Evolutionary conservation across 2,113 vertebrate species (phyloP).

Genomic region (Eonycteris spelaea): DNA sequence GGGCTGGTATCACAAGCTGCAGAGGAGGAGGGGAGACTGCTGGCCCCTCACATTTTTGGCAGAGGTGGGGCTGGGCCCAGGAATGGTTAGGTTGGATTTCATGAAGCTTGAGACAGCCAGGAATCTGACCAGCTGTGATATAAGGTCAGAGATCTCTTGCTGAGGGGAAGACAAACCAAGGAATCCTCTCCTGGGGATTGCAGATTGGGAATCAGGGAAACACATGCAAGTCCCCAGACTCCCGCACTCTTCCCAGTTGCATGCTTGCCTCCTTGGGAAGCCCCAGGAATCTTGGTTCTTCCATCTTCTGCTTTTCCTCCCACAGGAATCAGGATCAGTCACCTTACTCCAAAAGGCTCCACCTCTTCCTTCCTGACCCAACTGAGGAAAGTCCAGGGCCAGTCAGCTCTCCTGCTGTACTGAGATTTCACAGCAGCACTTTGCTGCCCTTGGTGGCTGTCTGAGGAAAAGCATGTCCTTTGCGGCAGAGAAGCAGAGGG

Average conservation of each 20-base stretch:
- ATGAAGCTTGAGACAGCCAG: background rate
- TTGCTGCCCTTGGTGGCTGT: constrained; percentile 41
- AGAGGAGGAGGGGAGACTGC: background rate
- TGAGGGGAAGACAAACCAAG: background rate
- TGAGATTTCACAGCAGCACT: background rate
- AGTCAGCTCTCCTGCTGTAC: rapidly evolving
- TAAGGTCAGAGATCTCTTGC: background rate
- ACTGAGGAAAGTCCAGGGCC: background rate
- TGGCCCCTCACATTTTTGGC: constrained; percentile 41
- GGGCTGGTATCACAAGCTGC: background rate
- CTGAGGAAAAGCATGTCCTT: background rate
- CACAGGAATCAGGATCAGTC: background rate
- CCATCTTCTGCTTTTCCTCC: background rate
- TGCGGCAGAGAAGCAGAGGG: background rate
- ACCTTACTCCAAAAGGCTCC: background rate
- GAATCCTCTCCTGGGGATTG: background rate
- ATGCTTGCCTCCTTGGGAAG: background rate
- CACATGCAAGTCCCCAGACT: background rate
- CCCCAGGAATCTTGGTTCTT: background rate
- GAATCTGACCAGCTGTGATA: background rate
- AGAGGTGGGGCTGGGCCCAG: background rate
- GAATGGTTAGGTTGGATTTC: background rate
- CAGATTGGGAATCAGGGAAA: background rate
- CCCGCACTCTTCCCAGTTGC: background rate
- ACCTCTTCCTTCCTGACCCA: background rate